phyloP scores from a whole-genome alignment of 2,113 vertebrate genomes.

The Lampris incognitus region DNA sequence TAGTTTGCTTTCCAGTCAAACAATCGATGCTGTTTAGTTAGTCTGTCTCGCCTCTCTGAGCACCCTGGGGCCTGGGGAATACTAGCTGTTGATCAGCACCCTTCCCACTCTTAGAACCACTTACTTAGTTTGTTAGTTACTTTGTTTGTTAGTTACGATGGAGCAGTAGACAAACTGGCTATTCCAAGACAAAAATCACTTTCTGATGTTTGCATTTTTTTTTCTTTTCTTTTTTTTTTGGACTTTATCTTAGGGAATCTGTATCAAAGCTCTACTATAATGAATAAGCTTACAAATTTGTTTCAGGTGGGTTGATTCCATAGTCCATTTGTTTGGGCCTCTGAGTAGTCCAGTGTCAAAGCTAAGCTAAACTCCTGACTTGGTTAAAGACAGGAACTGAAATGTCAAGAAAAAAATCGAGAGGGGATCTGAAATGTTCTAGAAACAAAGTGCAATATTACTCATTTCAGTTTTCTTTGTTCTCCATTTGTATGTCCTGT shows the following conservation, averaged over 20 bases:
- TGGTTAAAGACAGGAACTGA: conserved; percentile 83
- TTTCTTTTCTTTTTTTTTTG: conserved; percentile 43
- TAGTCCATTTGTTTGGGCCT: conserved; percentile 75
- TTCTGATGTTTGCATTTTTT: conserved; percentile 57
- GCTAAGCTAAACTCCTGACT: conserved; percentile 87
- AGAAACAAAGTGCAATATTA: conserved; percentile 99
- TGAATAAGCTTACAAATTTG: conserved; percentile 76
- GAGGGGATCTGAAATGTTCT: conserved; percentile 91
- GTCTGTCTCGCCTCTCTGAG: conserved; percentile 67
- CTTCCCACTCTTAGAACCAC: conserved; percentile 37
- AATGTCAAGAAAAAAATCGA: conserved; percentile 73
- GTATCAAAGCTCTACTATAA: conserved; percentile 58
- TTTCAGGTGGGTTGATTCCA: conserved; percentile 86
- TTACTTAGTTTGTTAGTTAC: conserved; percentile 3
- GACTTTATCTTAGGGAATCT: conserved; percentile 63
- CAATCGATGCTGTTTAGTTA: conserved; percentile 64
- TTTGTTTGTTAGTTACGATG: conserved; percentile 22
- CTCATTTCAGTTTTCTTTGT: conserved; percentile 91
- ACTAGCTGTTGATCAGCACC: conserved; percentile 80
- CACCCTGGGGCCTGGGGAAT: conserved; percentile 79
- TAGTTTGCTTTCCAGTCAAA: conserved; percentile 75
- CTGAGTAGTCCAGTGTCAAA: conserved; percentile 88
- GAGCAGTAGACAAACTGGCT: conserved; percentile 77
- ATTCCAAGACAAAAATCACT: conserved; percentile 39
- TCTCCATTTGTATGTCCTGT: conserved; percentile 89